phyloP scores from a whole-genome alignment of 2,797 vertebrate species.

The Xenops minutus region DNA sequence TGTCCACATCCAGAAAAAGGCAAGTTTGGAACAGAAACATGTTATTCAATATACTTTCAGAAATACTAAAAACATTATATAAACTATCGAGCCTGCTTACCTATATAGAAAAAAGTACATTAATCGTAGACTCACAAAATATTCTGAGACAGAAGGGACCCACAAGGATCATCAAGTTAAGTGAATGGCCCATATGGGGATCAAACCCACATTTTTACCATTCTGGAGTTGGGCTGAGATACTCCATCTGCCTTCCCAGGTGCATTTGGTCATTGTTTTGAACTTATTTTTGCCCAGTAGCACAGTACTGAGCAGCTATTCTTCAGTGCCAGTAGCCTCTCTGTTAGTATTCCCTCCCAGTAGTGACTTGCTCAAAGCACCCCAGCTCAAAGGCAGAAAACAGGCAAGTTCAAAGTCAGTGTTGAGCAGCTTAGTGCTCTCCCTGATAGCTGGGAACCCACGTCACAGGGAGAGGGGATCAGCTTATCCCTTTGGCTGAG shows the following conservation, averaged over 20 bases:
- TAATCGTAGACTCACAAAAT: background rate
- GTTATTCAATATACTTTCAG: background rate
- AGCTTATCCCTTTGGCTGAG: background rate
- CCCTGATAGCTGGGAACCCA: background rate
- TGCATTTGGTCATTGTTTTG: background rate
- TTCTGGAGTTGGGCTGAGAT: background rate
- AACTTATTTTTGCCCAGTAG: background rate
- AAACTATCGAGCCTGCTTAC: background rate
- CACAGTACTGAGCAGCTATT: background rate
- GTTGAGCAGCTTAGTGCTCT: background rate
- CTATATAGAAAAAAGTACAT: background rate
- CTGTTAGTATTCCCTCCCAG: background rate
- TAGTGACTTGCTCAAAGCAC: background rate
- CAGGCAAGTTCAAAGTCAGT: background rate
- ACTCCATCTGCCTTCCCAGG: background rate
- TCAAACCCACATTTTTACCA: background rate
- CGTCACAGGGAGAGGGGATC: background rate
- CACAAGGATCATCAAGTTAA: background rate
- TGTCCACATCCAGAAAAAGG: conserved; percentile 99
- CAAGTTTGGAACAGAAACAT: conserved; percentile 23
- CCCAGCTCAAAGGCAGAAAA: background rate
- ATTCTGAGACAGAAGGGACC: background rate
- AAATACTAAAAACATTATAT: background rate
- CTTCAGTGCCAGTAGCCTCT: background rate
- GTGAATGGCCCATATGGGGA: background rate